Conservation (phyloP, 2,797 vertebrate species). For the Zalophus californianus region DNA sequence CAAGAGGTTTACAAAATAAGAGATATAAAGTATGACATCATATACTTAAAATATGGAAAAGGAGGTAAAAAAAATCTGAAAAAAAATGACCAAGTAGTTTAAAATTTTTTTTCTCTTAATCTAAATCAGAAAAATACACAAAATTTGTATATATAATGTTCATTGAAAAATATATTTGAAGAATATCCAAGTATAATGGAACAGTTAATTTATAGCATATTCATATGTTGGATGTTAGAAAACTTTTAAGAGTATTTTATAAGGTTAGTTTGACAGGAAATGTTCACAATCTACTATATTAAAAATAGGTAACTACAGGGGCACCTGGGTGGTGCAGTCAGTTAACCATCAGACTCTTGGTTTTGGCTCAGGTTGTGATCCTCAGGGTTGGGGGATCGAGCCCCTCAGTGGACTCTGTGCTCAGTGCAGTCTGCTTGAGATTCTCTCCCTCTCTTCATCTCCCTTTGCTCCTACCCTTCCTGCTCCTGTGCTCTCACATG, state of each 20-base stretch:
- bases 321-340: not conserved
- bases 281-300: slow-evolving; percentile 11
- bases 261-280: not conserved
- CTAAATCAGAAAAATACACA: not conserved
- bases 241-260: slow-evolving; percentile 19
- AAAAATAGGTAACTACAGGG: not conserved
- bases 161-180: not conserved
- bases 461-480: not conserved
- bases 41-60: not conserved
- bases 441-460: not conserved
- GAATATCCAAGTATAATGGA: not conserved
- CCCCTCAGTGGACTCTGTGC: not conserved
- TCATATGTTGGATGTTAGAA: not conserved
- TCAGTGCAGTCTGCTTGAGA: not conserved
- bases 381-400: not conserved
- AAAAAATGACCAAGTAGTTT: not conserved
- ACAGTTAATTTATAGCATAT: not conserved
- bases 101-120: not conserved
- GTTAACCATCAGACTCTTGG: not conserved
- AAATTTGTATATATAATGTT: not conserved
- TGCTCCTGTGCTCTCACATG: no score
- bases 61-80: not conserved
- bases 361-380: not conserved
- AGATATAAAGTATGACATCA: not conserved
- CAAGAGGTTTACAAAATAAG: not conserved